phyloP scores from a whole-genome alignment of 1,140 invertebrate genomes.

The Acyrthosiphon pisum region DNA sequence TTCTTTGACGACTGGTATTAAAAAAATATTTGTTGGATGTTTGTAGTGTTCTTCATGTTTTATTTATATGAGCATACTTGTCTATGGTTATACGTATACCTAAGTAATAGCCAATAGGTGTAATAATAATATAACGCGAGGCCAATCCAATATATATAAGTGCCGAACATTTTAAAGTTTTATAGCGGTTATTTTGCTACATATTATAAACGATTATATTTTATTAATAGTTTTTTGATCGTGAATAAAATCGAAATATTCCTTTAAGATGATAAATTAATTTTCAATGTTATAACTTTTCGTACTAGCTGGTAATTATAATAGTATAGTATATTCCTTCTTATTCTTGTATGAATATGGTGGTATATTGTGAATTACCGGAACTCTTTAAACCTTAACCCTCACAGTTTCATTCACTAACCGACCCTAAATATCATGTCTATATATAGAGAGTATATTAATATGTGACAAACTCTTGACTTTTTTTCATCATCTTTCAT shows the following conservation, averaged over 20 bases:
- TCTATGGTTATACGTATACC: too few species aligned
- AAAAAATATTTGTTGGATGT: not conserved
- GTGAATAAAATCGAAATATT: not conserved
- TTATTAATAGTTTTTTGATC: not conserved
- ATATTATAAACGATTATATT: not conserved
- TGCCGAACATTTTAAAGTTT: not conserved
- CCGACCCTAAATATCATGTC: constrained; percentile 32
- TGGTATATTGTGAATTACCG: constrained; percentile 27
- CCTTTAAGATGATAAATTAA: not conserved
- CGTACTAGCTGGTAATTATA: not conserved
- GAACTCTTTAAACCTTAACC: constrained; percentile 32
- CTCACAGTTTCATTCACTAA: not conserved
- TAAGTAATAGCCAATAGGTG: too few species aligned
- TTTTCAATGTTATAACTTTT: not conserved
- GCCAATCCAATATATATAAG: not conserved
- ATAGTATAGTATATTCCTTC: not conserved
- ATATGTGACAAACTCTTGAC: constrained; percentile 7
- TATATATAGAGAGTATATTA: constrained; percentile 44
- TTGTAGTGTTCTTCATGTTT: not conserved
- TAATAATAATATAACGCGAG: not conserved
- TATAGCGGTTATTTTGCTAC: not conserved
- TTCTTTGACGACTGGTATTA: not conserved
- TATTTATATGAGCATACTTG: too few species aligned
- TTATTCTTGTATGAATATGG: not conserved
- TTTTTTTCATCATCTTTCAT: constrained; percentile 18